A percentile compares a stretch with the other conserved stretches of the same genome.
phyloP scores from a whole-genome alignment of 2,888 invertebrate genomes.

The Blera fallax region DNA sequence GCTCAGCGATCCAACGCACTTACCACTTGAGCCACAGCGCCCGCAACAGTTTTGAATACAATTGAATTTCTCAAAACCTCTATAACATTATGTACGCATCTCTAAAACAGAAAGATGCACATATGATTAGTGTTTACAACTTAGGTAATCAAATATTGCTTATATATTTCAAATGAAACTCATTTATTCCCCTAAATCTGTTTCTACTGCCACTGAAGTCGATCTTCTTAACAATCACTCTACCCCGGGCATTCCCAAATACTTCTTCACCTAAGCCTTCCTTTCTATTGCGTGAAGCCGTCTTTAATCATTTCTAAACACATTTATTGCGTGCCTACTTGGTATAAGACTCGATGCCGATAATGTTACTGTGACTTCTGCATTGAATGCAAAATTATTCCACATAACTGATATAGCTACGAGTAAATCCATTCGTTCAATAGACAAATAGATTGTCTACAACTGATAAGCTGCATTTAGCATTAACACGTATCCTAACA shows the following conservation, averaged over 20 bases:
- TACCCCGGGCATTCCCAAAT: slow-evolving; percentile 8
- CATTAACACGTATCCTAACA: slow-evolving; percentile 38
- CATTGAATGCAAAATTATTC: slow-evolving; percentile 65
- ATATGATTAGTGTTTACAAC: no score
- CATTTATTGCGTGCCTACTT: slow-evolving; percentile 35
- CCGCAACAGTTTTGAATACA: no score
- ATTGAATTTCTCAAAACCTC: no score
- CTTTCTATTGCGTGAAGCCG: slow-evolving; percentile 20
- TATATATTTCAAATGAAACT: neutral
- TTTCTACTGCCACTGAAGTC: neutral
- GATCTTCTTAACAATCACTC: slow-evolving; percentile 9
- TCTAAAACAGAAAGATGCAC: no score
- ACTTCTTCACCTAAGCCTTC: neutral
- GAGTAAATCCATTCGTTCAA: slow-evolving; percentile 15
- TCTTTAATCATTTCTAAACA: slow-evolving; percentile 16
- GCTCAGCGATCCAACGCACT: no score
- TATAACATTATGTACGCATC: no score
- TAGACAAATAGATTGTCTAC: slow-evolving; percentile 55
- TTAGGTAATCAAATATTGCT: neutral
- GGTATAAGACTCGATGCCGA: slow-evolving; percentile 73
- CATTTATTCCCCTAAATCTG: slow-evolving; percentile 42
- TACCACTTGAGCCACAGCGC: no score
- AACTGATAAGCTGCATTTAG: slow-evolving; percentile 45
- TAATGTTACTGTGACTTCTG: slow-evolving; percentile 71
- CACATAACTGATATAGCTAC: neutral